Percentiles rank a stretch among this genome's conserved stretches.
Conservation (phyloP, 2,888 invertebrate genomes). For the Mantis religiosa region DNA sequence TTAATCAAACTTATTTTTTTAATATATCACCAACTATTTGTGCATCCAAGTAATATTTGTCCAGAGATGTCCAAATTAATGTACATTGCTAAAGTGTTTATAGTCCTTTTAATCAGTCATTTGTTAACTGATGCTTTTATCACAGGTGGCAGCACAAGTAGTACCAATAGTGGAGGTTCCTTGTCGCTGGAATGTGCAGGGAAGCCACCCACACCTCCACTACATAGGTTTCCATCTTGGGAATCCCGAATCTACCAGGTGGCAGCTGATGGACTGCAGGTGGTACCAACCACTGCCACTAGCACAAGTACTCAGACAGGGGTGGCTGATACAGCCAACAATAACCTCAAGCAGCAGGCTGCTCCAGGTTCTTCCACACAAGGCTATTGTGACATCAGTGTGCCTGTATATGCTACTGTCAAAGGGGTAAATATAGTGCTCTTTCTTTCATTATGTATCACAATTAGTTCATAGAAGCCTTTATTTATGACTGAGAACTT, state of each 20-base stretch:
- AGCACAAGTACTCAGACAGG: slow-evolving; percentile 29
- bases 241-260: slow-evolving; percentile 95
- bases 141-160: slow-evolving; percentile 33
- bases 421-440: slow-evolving; percentile 65
- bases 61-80: too few species aligned
- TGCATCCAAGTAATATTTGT: too few species aligned
- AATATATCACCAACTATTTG: too few species aligned
- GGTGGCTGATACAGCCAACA: slow-evolving; percentile 35
- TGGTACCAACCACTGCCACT: slow-evolving; percentile 25
- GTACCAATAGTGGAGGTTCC: slow-evolving; percentile 34
- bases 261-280: slow-evolving; percentile 41
- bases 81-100: too few species aligned
- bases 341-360: slow-evolving; percentile 24
- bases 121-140: not conserved
- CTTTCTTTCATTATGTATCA: too few species aligned
- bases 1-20: too few species aligned
- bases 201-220: slow-evolving; percentile 80
- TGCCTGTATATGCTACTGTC: slow-evolving; percentile 93
- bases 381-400: slow-evolving; percentile 85
- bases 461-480: too few species aligned
- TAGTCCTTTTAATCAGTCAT: too few species aligned
- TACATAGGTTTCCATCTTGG: slow-evolving; percentile 90
- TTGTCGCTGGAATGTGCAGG: slow-evolving; percentile 13
- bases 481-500: too few species aligned
- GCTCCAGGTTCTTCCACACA: slow-evolving; percentile 49